Evolutionary conservation across 1,140 invertebrate species (phyloP).

Genomic region (Conus ventricosus): DNA sequence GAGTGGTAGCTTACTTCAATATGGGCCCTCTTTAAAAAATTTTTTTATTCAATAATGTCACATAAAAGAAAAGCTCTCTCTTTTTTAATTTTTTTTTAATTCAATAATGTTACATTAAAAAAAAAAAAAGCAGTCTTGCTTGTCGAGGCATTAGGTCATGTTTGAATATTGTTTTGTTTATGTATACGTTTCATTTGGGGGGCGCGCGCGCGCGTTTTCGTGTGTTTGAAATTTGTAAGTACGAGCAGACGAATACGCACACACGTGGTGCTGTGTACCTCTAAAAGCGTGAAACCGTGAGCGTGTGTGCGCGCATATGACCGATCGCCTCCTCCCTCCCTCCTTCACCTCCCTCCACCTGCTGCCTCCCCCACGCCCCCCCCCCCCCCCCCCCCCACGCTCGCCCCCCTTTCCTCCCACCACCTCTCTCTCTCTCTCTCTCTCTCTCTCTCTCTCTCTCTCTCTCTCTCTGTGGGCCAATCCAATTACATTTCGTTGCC

Average conservation of each 20-base stretch:
- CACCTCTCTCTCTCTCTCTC: slow-evolving; percentile 4
- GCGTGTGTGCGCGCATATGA: background rate
- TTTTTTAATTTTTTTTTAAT: too few species aligned
- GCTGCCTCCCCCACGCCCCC: slow-evolving; percentile 4
- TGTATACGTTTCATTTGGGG: too few species aligned
- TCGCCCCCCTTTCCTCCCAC: slow-evolving; percentile 13
- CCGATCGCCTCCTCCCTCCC: background rate
- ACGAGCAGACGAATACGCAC: too few species aligned
- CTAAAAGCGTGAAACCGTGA: background rate
- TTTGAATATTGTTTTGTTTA: background rate
- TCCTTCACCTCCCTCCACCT: background rate
- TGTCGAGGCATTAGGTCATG: background rate
- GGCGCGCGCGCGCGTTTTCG: too few species aligned
- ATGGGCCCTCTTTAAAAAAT: too few species aligned
- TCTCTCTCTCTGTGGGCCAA: background rate
- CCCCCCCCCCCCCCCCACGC: slow-evolving; percentile 18
- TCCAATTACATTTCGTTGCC: background rate
- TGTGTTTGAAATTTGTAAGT: too few species aligned
- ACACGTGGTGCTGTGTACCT: too few species aligned
- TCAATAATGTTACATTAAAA: too few species aligned
- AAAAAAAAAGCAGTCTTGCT: too few species aligned
- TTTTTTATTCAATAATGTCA: too few species aligned
- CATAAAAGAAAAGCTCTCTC: too few species aligned
- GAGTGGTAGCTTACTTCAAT: too few species aligned
- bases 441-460: slow-evolving; percentile 18